These are phyloP conservation scores for Chalcosyrphus nemorum DNA, from an alignment of 2,888 invertebrate species.

Conservation along the genomic window DNA sequence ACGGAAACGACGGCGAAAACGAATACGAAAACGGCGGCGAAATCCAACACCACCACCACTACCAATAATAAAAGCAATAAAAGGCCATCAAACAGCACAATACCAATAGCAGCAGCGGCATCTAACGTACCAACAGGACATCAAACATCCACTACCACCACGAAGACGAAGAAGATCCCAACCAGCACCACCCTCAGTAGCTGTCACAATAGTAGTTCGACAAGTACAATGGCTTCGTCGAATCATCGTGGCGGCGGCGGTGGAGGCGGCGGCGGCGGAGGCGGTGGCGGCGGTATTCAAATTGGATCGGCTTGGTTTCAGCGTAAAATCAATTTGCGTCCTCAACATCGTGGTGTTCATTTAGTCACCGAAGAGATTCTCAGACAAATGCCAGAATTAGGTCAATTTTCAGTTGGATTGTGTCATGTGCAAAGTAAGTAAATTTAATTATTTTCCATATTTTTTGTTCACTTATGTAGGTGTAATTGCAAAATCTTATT, in stretches of 20 bases:
- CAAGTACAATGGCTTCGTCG: constrained; percentile 82
- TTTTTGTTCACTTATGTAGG: background rate
- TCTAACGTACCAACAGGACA: constrained; percentile 74
- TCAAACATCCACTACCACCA: constrained; percentile 48
- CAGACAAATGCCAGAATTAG: constrained; percentile 96
- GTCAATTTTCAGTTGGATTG: constrained; percentile 96
- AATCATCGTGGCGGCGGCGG: constrained; percentile 81
- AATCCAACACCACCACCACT: too few relatives aligned
- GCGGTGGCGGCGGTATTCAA: constrained; percentile 87
- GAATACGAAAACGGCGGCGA: constrained; percentile 70
- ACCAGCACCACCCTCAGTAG: constrained; percentile 81
- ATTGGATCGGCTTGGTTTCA: constrained; percentile 99
- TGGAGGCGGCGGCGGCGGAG: constrained; percentile 70
- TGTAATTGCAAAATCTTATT: too few relatives aligned
- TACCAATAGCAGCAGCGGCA: too few relatives aligned
- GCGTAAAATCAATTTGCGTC: constrained; percentile 96
- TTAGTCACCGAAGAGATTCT: constrained; percentile 98
- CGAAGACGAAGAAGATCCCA: constrained; percentile 76
- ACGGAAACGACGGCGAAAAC: constrained; percentile 70
- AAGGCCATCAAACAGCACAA: constrained; percentile 74
- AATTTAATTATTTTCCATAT: background rate
- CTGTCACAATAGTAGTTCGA: constrained; percentile 81
- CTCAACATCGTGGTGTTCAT: constrained; percentile 98
- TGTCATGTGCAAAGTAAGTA: constrained; percentile 98
- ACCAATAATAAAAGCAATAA: constrained; percentile 50